Base-by-base conservation (phyloP, 2,113 vertebrate genomes). In the Zosterops hypoxanthus region DNA sequence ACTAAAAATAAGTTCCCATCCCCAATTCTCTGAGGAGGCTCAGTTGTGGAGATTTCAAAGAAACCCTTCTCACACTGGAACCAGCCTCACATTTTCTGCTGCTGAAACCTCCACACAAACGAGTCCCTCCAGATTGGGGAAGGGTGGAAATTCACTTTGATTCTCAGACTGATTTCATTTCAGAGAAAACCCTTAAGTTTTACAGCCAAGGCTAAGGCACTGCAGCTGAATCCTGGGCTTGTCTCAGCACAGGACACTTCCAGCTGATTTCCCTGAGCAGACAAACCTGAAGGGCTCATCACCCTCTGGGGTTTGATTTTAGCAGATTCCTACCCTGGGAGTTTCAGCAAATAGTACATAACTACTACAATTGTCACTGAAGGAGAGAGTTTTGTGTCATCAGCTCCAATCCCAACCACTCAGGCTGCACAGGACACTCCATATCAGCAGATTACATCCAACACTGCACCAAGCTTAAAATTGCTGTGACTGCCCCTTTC, bases 1-100 rank as follows among this genome's bases (percentile, higher is more conserved):
- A 63, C 88, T 94, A 36, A 95, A 96, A 95, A 90, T 75, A 93
- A 88, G 57, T 13, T 95, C 80, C 69, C 93, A 94, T 56, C 60
- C 90, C 49, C 36, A 72, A 11, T 36, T 33, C 95, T 50, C 95
- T 22, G 26, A 88, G 82, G 65, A 90, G 64, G 42, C 82, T 71
- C 85, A 71, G 79, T 60, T 60, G 86, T 60, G 69, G 72, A 65
- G 87, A 73, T 83, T 90, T 95, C 93, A 95, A 86, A 91, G 86
- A 68, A 87, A 79, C 23, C 52, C 59, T 46, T 46, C 42, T 18
- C 59, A 55, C 26, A 2, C 25, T 61, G 86, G 47, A 85, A 93
- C 57, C 88, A 87, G 68, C 59, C 81, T 69, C 66, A 56, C 66
- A 39, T 92, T 77, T 87, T 36, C 83, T 92, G 82, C 71, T 12